Conservation (phyloP, 2,113 vertebrate species). For the Trogon melanurus region DNA sequence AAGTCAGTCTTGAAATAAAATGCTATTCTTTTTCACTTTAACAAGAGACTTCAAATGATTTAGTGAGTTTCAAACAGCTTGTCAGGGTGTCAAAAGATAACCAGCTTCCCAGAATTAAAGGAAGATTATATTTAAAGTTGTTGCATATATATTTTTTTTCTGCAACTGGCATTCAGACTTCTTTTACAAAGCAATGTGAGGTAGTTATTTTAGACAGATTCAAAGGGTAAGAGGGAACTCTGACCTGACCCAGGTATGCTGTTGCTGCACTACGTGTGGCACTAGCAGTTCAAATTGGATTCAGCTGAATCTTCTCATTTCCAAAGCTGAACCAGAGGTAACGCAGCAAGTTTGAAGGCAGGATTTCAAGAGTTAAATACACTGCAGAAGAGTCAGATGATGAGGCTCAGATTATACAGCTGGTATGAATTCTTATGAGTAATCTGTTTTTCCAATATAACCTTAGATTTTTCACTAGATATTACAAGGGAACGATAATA, state of each 20-base stretch:
- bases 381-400: neutral
- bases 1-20: slow-evolving; percentile 44
- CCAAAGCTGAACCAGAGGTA: neutral
- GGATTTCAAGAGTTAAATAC: neutral
- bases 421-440: neutral
- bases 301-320: neutral
- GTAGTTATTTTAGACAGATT: neutral
- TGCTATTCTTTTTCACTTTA: slow-evolving; percentile 12
- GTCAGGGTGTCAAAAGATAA: slow-evolving; percentile 57
- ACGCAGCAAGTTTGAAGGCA: neutral
- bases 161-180: neutral
- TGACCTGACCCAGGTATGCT: neutral
- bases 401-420: neutral
- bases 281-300: neutral
- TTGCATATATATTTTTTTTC: neutral
- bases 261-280: neutral
- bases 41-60: slow-evolving; percentile 5
- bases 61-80: slow-evolving; percentile 29
- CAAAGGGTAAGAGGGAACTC: neutral
- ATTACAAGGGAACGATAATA: slow-evolving; percentile 8
- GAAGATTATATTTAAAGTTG: slow-evolving; percentile 31
- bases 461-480: neutral
- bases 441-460: slow-evolving; percentile 26
- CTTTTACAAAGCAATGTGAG: neutral
- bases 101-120: slow-evolving; percentile 43